Evolutionary conservation across 1,140 invertebrate species (phyloP), one percentile per base, ranked within the genome.

Genomic region (Meloidogyne hapla): DNA sequence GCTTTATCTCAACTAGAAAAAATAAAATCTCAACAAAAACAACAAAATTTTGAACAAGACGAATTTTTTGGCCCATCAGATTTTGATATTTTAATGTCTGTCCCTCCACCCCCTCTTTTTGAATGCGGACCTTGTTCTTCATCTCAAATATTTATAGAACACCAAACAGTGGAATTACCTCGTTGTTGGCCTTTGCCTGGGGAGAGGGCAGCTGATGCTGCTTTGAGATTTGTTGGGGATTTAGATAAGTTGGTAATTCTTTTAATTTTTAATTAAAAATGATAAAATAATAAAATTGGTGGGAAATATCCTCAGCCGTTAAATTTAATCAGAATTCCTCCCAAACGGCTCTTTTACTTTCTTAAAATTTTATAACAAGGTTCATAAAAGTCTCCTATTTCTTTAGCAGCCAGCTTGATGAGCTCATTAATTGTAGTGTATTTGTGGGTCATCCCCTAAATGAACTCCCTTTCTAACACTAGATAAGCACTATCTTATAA

Each of bases 161-260:
- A 66, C 5, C 64, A 66, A 40, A 5, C 64, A 40, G 26, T 66
- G 5, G 64, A 28, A 40, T 40, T 66, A 40, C 64, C 64, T 40
- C 13, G 18, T 18, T 66, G 26, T 40, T 40, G 64, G 64, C 13
- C 42, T 48, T 12, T 28, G 45, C 70, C 61, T 9, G 21, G 18
- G 5, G 70, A 48, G 21, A n/a, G 26, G n/a, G 70, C 45, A 13
- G 70, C 13, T 12, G 70, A 72, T 40, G 33, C 70, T 33, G 70
- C 70, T 33, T 62, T 72, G 70, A 23, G 70, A 48, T 72, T 72
- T 62, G 48, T 62, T 26, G 21, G 70, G 45, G 70, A 38, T 63
- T n/a, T 72, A 13, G 38, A 63, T 63, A 71, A 28, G 45, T 23
- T 21, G 69, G 69, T 48, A 38, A 25, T 21, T 25, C 9, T 26